Evolutionary conservation across 2,797 vertebrate genomes (phyloP).

Genomic region (Muraenolepis orangiensis): DNA sequence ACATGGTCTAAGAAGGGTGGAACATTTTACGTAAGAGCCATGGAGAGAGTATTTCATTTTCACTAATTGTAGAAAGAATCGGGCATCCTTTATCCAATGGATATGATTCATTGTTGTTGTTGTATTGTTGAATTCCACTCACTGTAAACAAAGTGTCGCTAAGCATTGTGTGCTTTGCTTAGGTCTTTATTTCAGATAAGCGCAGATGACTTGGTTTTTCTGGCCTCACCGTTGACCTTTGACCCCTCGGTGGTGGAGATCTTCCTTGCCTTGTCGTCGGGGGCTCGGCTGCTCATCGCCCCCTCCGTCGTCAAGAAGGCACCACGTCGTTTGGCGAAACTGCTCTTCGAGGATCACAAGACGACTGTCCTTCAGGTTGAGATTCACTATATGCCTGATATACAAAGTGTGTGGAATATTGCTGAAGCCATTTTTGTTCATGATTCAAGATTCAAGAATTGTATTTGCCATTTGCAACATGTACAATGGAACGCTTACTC

Average conservation of each 20-base stretch:
- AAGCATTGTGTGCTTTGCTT: conserved; percentile 11
- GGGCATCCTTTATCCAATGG: too few relatives aligned
- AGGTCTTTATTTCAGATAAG: conserved; percentile 85
- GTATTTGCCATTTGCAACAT: too few relatives aligned
- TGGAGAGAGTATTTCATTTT: too few relatives aligned
- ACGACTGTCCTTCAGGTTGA: conserved; percentile 88
- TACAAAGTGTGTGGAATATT: not conserved
- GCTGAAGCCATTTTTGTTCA: not conserved
- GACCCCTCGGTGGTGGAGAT: conserved; percentile 94
- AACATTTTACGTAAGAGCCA: too few relatives aligned
- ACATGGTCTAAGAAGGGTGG: too few relatives aligned
- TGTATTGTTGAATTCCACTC: not conserved
- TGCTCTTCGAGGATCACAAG: conserved; percentile 79
- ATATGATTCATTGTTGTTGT: too few relatives aligned
- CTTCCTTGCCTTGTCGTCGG: conserved; percentile 85
- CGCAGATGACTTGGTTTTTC: conserved; percentile 81
- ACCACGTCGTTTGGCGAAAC: conserved; percentile 72
- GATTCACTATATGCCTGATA: not conserved
- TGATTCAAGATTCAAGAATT: too few relatives aligned
- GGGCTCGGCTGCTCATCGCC: conserved; percentile 85
- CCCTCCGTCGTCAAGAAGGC: conserved; percentile 81
- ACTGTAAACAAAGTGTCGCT: not conserved
- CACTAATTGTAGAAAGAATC: too few relatives aligned
- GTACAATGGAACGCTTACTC: too few relatives aligned
- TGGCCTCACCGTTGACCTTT: conserved; percentile 93